These are phyloP conservation scores for Corvus cornix DNA, from an alignment of 2,113 vertebrate species.

Conservation along the genomic window DNA sequence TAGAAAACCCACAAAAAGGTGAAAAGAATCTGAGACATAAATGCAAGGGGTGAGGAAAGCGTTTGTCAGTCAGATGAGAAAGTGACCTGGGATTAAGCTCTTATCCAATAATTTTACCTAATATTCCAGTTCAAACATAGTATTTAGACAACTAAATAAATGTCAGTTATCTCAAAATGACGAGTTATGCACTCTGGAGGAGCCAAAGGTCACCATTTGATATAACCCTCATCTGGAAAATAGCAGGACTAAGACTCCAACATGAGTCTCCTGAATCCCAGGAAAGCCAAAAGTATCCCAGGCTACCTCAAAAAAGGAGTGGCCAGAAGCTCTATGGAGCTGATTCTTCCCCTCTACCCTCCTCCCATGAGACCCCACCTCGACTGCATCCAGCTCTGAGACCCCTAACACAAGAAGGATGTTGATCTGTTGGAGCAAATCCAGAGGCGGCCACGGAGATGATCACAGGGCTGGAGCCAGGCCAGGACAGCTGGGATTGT, in stretches of 20 bases:
- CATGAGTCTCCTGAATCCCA: background rate
- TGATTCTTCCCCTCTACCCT: background rate
- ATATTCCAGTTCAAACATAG: background rate
- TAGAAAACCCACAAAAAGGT: background rate
- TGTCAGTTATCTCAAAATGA: background rate
- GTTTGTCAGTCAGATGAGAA: background rate
- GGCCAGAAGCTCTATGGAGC: background rate
- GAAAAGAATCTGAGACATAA: background rate
- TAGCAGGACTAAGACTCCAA: background rate
- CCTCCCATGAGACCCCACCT: background rate
- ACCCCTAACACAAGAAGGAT: background rate
- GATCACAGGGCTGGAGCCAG: background rate
- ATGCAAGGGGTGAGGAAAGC: background rate
- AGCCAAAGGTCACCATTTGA: background rate
- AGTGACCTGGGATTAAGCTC: background rate
- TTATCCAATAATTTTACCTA: background rate
- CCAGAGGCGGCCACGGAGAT: background rate
- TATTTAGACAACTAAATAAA: background rate
- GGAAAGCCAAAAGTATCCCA: background rate
- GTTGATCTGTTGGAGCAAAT: background rate
- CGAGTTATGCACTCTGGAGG: background rate
- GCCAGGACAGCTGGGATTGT: background rate
- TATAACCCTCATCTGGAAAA: background rate
- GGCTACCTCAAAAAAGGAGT: background rate
- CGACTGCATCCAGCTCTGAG: background rate